phyloP scores from a whole-genome alignment of 2,797 vertebrate genomes.

The Hyperoplus immaculatus region DNA sequence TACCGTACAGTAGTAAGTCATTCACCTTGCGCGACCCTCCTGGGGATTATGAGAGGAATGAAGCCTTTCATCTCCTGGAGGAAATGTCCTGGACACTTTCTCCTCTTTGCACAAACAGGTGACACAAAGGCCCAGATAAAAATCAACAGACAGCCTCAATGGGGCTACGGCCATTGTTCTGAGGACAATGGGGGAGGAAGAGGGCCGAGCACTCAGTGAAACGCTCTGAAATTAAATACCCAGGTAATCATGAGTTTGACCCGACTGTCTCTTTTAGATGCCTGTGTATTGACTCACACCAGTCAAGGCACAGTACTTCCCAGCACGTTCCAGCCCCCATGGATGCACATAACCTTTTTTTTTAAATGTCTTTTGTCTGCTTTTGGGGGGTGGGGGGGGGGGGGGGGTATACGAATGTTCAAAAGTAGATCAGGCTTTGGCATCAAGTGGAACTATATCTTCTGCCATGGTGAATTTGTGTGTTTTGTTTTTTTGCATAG shows the following conservation, averaged over 20 bases:
- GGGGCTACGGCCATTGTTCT: slow-evolving; percentile 58
- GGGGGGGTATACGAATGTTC: not conserved
- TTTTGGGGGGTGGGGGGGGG: not conserved
- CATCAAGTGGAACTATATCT: not conserved
- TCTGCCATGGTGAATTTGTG: not conserved
- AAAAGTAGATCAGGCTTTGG: not conserved
- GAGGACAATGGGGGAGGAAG: slow-evolving; percentile 67
- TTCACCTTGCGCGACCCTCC: not conserved
- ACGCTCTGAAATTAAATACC: slow-evolving; percentile 57
- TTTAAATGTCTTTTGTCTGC: not conserved
- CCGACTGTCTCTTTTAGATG: slow-evolving; percentile 5
- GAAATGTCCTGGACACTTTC: slow-evolving; percentile 46
- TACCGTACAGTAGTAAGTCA: not conserved
- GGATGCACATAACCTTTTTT: not conserved
- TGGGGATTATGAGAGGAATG: slow-evolving; percentile 6
- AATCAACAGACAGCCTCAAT: slow-evolving; percentile 59
- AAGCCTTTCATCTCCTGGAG: slow-evolving; percentile 57
- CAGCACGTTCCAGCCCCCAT: not conserved
- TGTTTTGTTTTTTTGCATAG: not conserved
- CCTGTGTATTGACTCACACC: slow-evolving; percentile 7
- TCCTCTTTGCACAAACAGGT: slow-evolving; percentile 62
- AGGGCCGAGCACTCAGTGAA: slow-evolving; percentile 20
- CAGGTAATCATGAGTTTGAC: slow-evolving; percentile 42
- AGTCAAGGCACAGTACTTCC: not conserved
- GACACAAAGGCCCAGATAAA: slow-evolving; percentile 54